Conservation (phyloP, 2,888 invertebrate species). For the Cremastinae sp. region DNA sequence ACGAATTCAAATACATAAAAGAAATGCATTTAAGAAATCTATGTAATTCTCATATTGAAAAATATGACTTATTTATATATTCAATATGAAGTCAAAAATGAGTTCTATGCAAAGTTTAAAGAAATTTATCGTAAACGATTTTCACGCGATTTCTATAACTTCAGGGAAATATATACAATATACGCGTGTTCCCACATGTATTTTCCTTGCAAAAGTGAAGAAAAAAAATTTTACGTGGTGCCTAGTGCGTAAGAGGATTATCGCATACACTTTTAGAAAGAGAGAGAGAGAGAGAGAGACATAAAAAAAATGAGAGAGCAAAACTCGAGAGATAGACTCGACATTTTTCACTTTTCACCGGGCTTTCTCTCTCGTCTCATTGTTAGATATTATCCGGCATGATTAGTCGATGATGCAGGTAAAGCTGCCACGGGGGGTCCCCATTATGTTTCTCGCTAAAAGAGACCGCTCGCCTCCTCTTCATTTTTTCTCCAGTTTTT, state of each 20-base stretch:
- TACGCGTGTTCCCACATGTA: too few species aligned
- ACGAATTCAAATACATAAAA: too few species aligned
- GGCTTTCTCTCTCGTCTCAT: slow-evolving; percentile 68
- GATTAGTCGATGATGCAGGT: slow-evolving; percentile 81
- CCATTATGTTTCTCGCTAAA: slow-evolving; percentile 72
- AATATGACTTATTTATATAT: too few species aligned
- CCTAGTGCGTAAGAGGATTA: slow-evolving; percentile 80
- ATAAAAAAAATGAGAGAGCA: slow-evolving; percentile 10
- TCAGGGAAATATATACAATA: too few species aligned
- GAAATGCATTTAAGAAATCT: too few species aligned
- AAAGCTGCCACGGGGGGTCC: slow-evolving; percentile 80
- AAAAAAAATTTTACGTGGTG: slow-evolving; percentile 77
- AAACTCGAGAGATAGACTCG: slow-evolving; percentile 19
- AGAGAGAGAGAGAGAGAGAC: slow-evolving; percentile 46
- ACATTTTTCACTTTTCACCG: slow-evolving; percentile 76
- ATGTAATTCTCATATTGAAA: too few species aligned
- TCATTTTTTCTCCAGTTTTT: slow-evolving; percentile 25
- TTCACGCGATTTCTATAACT: too few species aligned
- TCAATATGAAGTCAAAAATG: too few species aligned
- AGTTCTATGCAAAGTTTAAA: too few species aligned
- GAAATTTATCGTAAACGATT: too few species aligned
- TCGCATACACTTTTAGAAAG: slow-evolving; percentile 54
- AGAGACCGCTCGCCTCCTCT: slow-evolving; percentile 53
- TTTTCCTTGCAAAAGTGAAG: too few species aligned
- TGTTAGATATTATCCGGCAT: slow-evolving; percentile 79